Evolutionary conservation across 2,797 vertebrate species (phyloP), one percentile per base, ranked within the genome.

Genomic region (Staurois parvus): DNA sequence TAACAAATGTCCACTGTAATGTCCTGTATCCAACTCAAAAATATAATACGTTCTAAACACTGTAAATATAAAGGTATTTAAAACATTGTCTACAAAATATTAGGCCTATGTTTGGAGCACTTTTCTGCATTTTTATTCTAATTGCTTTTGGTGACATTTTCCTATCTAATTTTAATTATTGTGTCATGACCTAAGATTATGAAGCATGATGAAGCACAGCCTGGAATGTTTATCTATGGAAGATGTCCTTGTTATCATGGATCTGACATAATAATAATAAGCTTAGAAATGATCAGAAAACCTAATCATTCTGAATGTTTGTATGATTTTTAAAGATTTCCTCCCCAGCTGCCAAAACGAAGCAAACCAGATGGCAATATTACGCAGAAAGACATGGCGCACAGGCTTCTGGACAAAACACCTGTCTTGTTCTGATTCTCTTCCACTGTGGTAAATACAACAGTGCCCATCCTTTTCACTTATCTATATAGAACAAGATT

Each of bases 291-390:
- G 70, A 72, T 52, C 48, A 81, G 48, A 62, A 81, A 81, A 73
- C 52, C 48, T 72, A 72, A 81, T 81, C 70, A 62, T 73, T 62
- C 34, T 4, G n/a, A 17, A 73, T 72, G 52, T 75, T 75, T 81
- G 40, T 48, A 37, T 73, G 72, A 73, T 84, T 56, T 84, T 69
- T 84, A 69, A 69, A 84, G 52, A 56, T 37, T 75, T 77, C 62
- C 30, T 76, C 67, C 62, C 82, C 82, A 84, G 82, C 74, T 84
- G 82, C 82, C 67, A 73, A 72, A 66, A 72, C 34, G 28, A 78
- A 62, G 69, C 52, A 34, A 52, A 48, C 67, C 83, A 84, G 83
- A 84, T 84, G 83, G 83, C 42, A 19, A 64, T 64, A 70, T 67
- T 67, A 73, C 79, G 67, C 79, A 67, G 68, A 85, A 84, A 81